Evolutionary conservation across 2,888 invertebrate genomes (phyloP), one percentile per base, ranked within the genome.

Genomic region (Galeruca laticollis): DNA sequence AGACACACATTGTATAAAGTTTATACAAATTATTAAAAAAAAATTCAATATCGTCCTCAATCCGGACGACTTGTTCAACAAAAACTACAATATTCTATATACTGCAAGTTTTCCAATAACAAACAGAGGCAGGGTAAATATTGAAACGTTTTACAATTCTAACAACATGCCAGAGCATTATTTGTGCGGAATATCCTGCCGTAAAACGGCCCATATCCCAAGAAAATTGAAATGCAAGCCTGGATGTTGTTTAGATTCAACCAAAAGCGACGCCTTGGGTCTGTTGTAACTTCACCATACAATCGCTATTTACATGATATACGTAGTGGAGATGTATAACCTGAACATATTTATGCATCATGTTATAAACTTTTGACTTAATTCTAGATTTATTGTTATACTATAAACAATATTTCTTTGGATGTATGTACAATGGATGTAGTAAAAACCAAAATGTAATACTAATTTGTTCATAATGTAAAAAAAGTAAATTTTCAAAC

Each of bases 181-280:
- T 68, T 73, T 71, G 73, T 68, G 52, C 49, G 67, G 52, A 67
- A 69, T 69, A 69, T 68, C 33, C 59, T 18, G 62, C 37, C 62
- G 57, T 69, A 70, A 74, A 73, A 68, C 62, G 70, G 68, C 67
- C 71, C 69, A 70, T 74, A 73, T 70, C 69, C 70, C 37, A 56
- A 40, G 71, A 68, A 76, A 77, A 77, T 77, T 77, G 76, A 76
- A 76, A 77, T 77, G 76, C 75, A 75, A 74, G 70, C 74, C 60
- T 69, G 66, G 66, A 67, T 68, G 70, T 60, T 70, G 76, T 73
- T 75, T 70, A 69, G 76, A 75, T 77, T 76, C 73, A 70, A 73
- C 76, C 74, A 69, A 70, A 71, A 72, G 73, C 71, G 59, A 70
- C 73, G 72, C 75, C 72, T 70, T 62, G 70, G 71, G 74, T 67